Evolutionary conservation across 2,113 vertebrate genomes (phyloP), one percentile per base, ranked within the genome.

Genomic region (Xiphorhynchus elegans): DNA sequence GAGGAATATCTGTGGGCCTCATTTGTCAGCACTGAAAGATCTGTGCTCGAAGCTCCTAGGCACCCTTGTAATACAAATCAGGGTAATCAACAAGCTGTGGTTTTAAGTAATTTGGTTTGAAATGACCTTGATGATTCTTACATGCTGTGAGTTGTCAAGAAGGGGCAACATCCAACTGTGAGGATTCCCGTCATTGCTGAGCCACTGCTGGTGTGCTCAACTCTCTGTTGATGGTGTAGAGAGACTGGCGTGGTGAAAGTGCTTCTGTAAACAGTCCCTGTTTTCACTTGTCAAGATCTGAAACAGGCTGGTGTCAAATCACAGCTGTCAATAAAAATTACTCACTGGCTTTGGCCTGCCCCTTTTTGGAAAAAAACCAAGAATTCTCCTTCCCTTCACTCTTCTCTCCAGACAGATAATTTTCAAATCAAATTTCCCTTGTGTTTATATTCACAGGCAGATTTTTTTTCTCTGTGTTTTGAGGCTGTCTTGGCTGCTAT

Each of bases 321-420:
- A 85, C 24, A 94, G 72, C 76, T 28, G 8, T 97, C 93, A 78
- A 80, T 91, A 92, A 95, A 91, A 93, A 44, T 10, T 13, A 69
- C 37, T 87, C 23, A 5, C 15, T 66, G 7, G 3, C 18, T 58
- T 67, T 83, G 52, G 79, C 62, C 7, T 52, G 26, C 37, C 49
- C 47, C 69, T 44, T 26, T 66, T 83, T 89, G 28, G 46, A 52
- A 80, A 64, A 87, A 93, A 85, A 52, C 20, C 24, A 64, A 60
- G 33, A 84, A 53, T 82, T 78, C 29, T 77, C 8, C 53, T 76
- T 89, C 15, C 33, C 50, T 59, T 59, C 70, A n/a, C 15, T 63
- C 11, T 77, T 89, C 50, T 90, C 23, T 50, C 17, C 35, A 82
- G 42, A 13, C 8, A 60, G 33, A 79, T 53, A 42, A 64, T 53